These are phyloP conservation scores for Apis cerana DNA, from an alignment of 1,140 invertebrate genomes.

Conservation along the genomic window DNA sequence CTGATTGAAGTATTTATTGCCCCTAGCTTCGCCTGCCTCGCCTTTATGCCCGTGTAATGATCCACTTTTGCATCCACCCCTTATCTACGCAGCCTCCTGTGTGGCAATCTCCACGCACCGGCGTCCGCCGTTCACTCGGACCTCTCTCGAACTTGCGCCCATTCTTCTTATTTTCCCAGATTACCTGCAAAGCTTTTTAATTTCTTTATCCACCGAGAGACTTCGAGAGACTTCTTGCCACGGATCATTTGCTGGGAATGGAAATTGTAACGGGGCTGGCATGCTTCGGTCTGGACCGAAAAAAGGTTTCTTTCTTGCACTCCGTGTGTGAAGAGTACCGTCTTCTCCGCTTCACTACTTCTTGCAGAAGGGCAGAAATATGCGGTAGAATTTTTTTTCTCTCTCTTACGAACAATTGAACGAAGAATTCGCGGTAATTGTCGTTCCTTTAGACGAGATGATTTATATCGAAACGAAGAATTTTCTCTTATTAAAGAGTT, in stretches of 20 bases:
- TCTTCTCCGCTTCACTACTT: neutral
- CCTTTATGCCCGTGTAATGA: conserved; percentile 73
- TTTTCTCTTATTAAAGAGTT: too few species aligned
- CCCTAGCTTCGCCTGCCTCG: conserved; percentile 35
- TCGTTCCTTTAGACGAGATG: too few species aligned
- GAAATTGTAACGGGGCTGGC: conserved; percentile 12
- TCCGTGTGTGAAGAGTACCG: neutral
- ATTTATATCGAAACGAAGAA: too few species aligned
- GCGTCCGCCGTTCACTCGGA: neutral
- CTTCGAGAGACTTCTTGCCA: neutral
- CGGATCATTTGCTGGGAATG: conserved; percentile 43
- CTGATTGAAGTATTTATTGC: conserved; percentile 81
- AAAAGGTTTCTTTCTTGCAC: neutral
- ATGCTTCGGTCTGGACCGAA: neutral
- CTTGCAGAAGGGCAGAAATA: neutral
- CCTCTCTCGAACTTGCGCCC: neutral
- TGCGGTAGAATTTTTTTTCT: neutral
- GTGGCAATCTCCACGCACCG: conserved; percentile 32
- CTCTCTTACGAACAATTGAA: too few species aligned
- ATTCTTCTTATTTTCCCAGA: conserved; percentile 36
- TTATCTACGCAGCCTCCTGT: conserved; percentile 54
- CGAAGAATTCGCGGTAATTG: too few species aligned
- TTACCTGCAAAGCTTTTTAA: conserved; percentile 18
- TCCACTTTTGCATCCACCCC: conserved; percentile 73
- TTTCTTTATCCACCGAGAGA: conserved; percentile 30